Evolutionary conservation across 2,113 vertebrate species (phyloP).

Genomic region (Phalacrocorax pelagicus): DNA sequence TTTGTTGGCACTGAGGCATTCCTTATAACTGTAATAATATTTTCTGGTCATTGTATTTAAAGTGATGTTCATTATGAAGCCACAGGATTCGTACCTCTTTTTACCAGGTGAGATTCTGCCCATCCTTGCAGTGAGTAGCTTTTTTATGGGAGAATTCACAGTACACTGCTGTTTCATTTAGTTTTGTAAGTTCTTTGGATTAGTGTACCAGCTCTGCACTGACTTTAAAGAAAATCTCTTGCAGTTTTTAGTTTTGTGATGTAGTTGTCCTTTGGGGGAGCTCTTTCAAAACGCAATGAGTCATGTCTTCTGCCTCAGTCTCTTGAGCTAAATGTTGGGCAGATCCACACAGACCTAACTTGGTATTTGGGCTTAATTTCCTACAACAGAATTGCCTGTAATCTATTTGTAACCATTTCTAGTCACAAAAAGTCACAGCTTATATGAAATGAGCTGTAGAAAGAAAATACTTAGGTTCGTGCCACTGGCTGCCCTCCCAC

Average conservation of each 20-base stretch:
- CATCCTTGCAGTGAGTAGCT: background rate
- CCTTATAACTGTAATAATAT: background rate
- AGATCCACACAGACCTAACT: rapidly evolving
- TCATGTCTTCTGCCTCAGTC: background rate
- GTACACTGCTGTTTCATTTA: background rate
- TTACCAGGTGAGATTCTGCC: background rate
- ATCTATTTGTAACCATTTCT: background rate
- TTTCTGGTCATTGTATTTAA: background rate
- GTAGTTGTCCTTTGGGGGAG: background rate
- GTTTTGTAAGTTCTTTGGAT: background rate
- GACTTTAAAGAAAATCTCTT: background rate
- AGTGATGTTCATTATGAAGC: background rate
- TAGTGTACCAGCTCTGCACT: background rate
- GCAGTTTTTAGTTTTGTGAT: background rate
- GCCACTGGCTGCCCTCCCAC: background rate
- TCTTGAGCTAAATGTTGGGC: background rate
- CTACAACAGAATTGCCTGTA: background rate
- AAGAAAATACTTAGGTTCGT: background rate
- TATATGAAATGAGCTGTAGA: background rate
- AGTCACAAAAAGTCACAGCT: background rate
- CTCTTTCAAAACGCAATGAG: background rate
- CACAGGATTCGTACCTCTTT: background rate
- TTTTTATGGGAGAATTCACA: background rate
- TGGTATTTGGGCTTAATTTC: background rate
- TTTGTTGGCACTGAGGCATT: background rate